phyloP scores from a whole-genome alignment of 1,140 invertebrate species.

The Orius insidiosus region DNA sequence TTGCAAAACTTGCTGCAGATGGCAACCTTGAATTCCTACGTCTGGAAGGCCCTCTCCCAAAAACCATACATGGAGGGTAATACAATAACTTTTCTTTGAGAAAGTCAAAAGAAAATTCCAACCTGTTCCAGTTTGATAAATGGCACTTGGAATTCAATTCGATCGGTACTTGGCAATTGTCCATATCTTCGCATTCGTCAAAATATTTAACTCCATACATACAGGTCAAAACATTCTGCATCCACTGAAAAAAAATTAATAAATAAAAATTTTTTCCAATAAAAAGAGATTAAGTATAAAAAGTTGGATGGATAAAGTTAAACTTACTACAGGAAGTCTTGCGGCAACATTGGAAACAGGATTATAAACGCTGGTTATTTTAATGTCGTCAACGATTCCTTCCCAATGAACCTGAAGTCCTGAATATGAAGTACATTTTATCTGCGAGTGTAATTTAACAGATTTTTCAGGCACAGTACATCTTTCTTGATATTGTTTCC shows the following conservation, averaged over 20 bases:
- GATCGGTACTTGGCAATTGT: constrained; percentile 32
- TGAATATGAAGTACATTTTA: constrained; percentile 46
- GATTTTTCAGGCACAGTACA: background rate
- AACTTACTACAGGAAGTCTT: constrained; percentile 15
- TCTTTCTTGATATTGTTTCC: background rate
- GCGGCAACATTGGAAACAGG: constrained; percentile 26
- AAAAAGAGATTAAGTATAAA: too few relatives aligned
- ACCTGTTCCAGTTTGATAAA: constrained; percentile 45
- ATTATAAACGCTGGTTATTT: constrained; percentile 41
- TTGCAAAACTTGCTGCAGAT: too few relatives aligned
- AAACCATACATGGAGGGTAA: too few relatives aligned
- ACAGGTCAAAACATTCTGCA: constrained; percentile 41
- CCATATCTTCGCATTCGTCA: constrained; percentile 30
- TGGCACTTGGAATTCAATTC: constrained; percentile 38
- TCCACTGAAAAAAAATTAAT: too few relatives aligned
- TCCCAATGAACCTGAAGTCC: constrained; percentile 49
- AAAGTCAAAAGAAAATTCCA: too few relatives aligned
- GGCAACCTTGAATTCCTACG: too few relatives aligned
- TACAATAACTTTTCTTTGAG: too few relatives aligned
- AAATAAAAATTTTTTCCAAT: too few relatives aligned
- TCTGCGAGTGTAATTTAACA: constrained; percentile 34
- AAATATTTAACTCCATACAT: constrained; percentile 43
- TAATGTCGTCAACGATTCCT: constrained; percentile 47
- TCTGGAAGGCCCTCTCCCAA: too few relatives aligned
- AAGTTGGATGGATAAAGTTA: too few relatives aligned